phyloP scores from a whole-genome alignment of 2,797 vertebrate genomes.

The Spea hammondii region DNA sequence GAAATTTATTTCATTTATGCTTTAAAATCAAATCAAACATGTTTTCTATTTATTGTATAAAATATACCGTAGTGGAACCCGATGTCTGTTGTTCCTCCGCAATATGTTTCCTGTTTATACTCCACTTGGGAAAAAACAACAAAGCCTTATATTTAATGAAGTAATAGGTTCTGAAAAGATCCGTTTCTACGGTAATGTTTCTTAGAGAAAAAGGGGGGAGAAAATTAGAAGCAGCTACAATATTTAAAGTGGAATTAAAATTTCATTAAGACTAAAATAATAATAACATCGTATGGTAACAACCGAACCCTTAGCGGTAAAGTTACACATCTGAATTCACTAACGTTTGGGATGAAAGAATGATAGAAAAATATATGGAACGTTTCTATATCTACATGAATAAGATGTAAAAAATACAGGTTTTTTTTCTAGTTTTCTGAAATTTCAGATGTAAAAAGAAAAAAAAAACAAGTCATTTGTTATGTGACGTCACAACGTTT shows the following conservation, averaged over 20 bases:
- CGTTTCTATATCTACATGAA: no score
- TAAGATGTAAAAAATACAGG: no score
- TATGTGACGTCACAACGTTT: no score
- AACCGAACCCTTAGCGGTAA: no score
- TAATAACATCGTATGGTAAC: no score
- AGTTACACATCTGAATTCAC: no score
- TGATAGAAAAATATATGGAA: no score
- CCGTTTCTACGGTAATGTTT: constrained; percentile 19
- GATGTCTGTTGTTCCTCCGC: constrained; percentile 17
- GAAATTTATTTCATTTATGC: constrained; percentile 45
- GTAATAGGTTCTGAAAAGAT: constrained; percentile 45
- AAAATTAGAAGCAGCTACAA: constrained; percentile 32
- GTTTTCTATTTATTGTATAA: constrained; percentile 33
- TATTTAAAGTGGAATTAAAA: constrained; percentile 4
- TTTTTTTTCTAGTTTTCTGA: no score
- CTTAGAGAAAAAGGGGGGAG: background rate
- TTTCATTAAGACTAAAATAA: no score
- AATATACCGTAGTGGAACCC: constrained; percentile 31
- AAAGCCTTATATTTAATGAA: constrained; percentile 42
- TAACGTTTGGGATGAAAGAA: no score
- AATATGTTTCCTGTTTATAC: constrained; percentile 44
- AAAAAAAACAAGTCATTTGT: no score
- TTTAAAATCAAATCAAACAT: constrained; percentile 22
- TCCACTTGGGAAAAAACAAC: constrained; percentile 34
- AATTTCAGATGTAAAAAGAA: no score